Evolutionary conservation across 2,888 invertebrate genomes (phyloP).

Genomic region (Drosophila putrida): DNA sequence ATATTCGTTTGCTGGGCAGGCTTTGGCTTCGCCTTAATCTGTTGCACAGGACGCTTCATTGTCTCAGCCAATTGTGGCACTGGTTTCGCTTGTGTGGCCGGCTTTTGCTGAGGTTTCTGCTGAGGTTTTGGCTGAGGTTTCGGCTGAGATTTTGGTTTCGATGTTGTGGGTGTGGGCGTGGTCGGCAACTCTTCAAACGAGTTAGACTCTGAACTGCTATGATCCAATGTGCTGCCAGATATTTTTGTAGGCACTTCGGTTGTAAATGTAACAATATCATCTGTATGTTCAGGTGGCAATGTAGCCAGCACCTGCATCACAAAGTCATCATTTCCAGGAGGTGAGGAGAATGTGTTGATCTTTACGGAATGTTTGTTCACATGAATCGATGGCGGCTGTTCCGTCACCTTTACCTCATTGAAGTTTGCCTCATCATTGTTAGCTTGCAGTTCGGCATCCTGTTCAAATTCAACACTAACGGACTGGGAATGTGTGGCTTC

Average conservation of each 20-base stretch:
- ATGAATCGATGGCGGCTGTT: constrained; percentile 70
- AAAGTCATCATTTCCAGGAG: constrained; percentile 81
- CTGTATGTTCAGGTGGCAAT: constrained; percentile 63
- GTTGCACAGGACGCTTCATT: constrained; percentile 60
- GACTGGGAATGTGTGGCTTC: constrained; percentile 62
- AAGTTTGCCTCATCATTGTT: constrained; percentile 40
- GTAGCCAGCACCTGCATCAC: constrained; percentile 82
- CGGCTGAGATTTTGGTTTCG: constrained; percentile 43
- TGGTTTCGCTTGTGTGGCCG: constrained; percentile 33
- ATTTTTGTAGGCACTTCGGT: constrained; percentile 84
- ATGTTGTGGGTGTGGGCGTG: constrained; percentile 29
- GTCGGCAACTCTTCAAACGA: constrained; percentile 76
- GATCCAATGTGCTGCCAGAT: constrained; percentile 67
- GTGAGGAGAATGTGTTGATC: constrained; percentile 81
- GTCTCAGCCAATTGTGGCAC: constrained; percentile 58
- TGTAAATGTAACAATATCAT: constrained; percentile 71
- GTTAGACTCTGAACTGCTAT: constrained; percentile 79
- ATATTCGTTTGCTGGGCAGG: constrained; percentile 45
- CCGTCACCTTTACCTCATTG: constrained; percentile 53
- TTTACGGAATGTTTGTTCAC: constrained; percentile 81
- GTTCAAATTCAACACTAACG: constrained; percentile 70
- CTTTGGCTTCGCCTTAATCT: constrained; percentile 44
- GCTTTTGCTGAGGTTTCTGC: constrained; percentile 22
- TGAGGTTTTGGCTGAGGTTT: constrained; percentile 27
- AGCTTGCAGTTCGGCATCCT: constrained; percentile 64